Evolutionary conservation across 2,797 vertebrate species (phyloP), one percentile per base, ranked within the genome.

Genomic region (Dipus sagitta): DNA sequence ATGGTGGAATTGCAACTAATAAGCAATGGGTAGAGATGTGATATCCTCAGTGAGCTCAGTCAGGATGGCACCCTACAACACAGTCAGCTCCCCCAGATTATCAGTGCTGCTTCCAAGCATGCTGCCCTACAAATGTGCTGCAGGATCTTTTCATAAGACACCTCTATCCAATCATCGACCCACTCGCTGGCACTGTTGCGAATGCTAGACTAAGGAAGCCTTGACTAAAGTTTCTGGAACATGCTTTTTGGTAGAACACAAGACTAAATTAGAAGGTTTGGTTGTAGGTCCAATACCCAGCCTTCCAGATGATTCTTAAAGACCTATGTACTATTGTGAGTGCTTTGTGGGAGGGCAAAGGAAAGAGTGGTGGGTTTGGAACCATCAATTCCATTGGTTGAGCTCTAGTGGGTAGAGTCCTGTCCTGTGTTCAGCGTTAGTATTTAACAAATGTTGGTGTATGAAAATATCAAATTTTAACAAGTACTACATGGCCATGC

Each of bases 191-290:
- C n/a, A 84, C 60, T 32, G 71, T 26, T 60, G 23, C 60, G 62
- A 80, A 65, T 11, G 3, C 89, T 60, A 85, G 8, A 23, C 21
- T 32, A 84, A 87, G 30, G 20, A 21, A 93, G 21, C 1, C 47
- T 76, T 67, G 54, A 32, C 32, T 78, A 71, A 82, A 76, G 24
- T 67, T 87, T 92, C 38, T 84, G 18, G 3, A 80, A 71, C 86
- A 60, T 78, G 26, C 62, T 82, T 92, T 84, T 30, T 17, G 28
- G 64, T 62, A 38, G 21, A 60, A 32, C 26, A 67, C 42, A 76
- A 80, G n/a, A 54, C 79, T 67, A 28, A 95, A 60, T 86, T 68
- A 95, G 23, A 77, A 94, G 80, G 4, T 52, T 21, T 15, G 15
- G 21, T 20, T 62, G 47, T 13, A 42, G n/a, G 12, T 8, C 68